Conservation (phyloP, 2,797 vertebrate genomes). For the Triplophysa yarkandensis region DNA sequence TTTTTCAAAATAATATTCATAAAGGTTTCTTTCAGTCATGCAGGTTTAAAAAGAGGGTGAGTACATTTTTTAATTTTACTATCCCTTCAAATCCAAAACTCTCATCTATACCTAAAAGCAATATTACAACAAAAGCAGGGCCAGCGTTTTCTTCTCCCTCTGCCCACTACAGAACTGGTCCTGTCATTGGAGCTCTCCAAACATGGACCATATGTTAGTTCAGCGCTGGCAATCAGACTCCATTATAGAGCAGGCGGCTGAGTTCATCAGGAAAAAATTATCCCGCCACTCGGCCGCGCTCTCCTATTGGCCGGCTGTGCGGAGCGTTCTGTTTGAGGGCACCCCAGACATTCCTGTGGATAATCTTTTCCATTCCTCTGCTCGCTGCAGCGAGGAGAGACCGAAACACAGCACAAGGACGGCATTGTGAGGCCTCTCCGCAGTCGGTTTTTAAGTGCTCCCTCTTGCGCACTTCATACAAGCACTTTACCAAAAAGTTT, state of each 20-base stretch:
- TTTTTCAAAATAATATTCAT: no score
- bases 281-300: conserved; percentile 70
- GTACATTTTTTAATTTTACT: no score
- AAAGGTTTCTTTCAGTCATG: no score
- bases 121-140: conserved; percentile 52
- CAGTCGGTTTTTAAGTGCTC: conserved; percentile 72
- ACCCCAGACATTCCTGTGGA: conserved; percentile 87
- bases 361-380: conserved; percentile 87
- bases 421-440: conserved; percentile 76
- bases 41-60: no score
- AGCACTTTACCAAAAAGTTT: conserved; percentile 52
- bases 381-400: conserved; percentile 76
- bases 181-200: conserved; percentile 77
- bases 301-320: conserved; percentile 77
- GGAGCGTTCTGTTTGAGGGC: conserved; percentile 81
- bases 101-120: conserved; percentile 25
- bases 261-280: conserved; percentile 89
- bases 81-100: no score
- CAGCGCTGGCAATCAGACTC: conserved; percentile 79
- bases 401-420: conserved; percentile 78
- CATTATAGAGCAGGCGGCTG: conserved; percentile 80
- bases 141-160: conserved; percentile 28
- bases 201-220: conserved; percentile 80
- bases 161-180: conserved; percentile 70
- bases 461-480: conserved; percentile 69